These are phyloP conservation scores for Leucania comma DNA, from an alignment of 2,888 invertebrate genomes.

Conservation along the genomic window DNA sequence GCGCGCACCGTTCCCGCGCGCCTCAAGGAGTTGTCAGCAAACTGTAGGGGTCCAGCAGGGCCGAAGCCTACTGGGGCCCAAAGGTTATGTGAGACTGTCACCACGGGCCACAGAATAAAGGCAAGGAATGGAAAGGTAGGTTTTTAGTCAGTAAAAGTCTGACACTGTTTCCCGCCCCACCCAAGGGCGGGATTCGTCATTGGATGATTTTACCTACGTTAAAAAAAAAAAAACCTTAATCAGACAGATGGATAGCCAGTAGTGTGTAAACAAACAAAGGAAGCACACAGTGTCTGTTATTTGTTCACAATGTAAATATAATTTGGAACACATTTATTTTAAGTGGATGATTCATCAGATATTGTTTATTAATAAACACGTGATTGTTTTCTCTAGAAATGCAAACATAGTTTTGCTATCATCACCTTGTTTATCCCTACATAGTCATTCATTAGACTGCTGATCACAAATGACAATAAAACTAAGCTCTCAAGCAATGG, in stretches of 20 bases:
- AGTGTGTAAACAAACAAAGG: conserved; percentile 25
- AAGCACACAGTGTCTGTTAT: conserved; percentile 20
- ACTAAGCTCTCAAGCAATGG: neutral
- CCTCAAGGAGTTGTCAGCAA: too few species aligned
- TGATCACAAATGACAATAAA: neutral
- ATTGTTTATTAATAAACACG: conserved; percentile 21
- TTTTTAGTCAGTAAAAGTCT: too few species aligned
- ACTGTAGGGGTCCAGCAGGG: too few species aligned
- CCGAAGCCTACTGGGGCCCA: too few species aligned
- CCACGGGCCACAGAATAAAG: too few species aligned
- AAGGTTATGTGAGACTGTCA: too few species aligned
- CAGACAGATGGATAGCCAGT: conserved; percentile 19
- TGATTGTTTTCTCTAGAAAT: conserved; percentile 17
- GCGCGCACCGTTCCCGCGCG: too few species aligned
- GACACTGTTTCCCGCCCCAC: too few species aligned
- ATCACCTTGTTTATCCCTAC: neutral
- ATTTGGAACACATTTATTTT: conserved; percentile 32
- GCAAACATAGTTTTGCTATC: conserved; percentile 8
- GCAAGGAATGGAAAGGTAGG: too few species aligned
- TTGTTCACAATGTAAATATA: conserved; percentile 23
- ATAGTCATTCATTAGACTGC: neutral
- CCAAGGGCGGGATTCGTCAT: too few species aligned
- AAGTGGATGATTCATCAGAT: conserved; percentile 15
- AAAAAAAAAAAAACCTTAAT: too few species aligned
- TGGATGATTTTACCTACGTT: too few species aligned